phyloP scores from a whole-genome alignment of 2,888 invertebrate genomes.

The Drosophila pseudotakahashii region DNA sequence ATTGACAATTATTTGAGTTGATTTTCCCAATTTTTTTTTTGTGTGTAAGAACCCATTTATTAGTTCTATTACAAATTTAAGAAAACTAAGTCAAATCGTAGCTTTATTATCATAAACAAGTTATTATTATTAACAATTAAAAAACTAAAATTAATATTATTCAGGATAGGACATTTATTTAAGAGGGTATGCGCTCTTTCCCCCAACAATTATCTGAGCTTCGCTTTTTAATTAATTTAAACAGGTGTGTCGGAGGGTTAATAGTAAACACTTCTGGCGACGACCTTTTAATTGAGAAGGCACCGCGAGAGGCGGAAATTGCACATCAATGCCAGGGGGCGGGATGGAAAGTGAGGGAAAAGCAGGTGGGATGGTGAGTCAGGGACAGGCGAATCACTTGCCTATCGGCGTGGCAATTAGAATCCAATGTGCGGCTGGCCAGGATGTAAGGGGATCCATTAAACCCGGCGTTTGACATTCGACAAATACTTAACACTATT shows the following conservation, averaged over 20 bases:
- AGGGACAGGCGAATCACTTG: conserved; percentile 23
- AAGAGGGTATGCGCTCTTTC: neutral
- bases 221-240: conserved; percentile 27
- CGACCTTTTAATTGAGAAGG: conserved; percentile 24
- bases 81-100: no score
- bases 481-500: conserved; percentile 79
- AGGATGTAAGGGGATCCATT: conserved; percentile 16
- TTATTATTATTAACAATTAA: no score
- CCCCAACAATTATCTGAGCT: neutral
- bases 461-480: conserved; percentile 12
- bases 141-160: no score
- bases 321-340: conserved; percentile 27
- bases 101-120: no score
- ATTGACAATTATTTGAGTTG: no score
- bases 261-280: conserved; percentile 20
- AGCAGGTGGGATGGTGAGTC: neutral
- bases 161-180: no score
- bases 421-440: conserved; percentile 32
- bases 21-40: no score
- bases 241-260: conserved; percentile 22
- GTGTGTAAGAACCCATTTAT: no score
- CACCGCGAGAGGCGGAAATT: conserved; percentile 35
- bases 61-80: no score
- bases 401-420: conserved; percentile 48
- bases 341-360: neutral